Evolutionary conservation across 35 echinoderm and acorn worm species (phyloP), one percentile per base, ranked within the genome.

Genomic region (Apostichopus parvimensis): DNA sequence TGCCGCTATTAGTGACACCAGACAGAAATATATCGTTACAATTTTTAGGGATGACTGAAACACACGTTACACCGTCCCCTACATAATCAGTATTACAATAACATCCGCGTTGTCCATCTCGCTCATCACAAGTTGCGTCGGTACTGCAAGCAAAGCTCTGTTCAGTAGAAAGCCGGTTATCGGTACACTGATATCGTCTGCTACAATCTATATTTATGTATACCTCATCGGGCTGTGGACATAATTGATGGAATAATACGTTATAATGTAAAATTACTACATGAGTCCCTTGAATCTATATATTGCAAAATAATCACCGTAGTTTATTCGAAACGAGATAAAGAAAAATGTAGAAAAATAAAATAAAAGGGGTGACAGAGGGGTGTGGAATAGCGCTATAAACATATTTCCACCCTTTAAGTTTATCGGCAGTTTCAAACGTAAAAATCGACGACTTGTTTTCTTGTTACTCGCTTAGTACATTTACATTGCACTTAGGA

Each of bases 51-150:
- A 11, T 68, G 0, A 14, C 18, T 14, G 11, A 18, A 75, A 75
- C 17, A 56, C 93, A 94, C 0, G 22, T 94, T 15, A 79, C 54
- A 4, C 93, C 93, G 59, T 94, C 93, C 14, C 93, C 87, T 22
- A 76, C 79, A 55, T 78, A 94, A 6, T 18, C 71, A 75, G 14
- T 0, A n/a, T 75, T 75, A 22, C 71, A 75, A 22, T 75, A 75
- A 75, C 71, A 75, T 75, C 17, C n/a, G 17, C 71, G 71, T 14
- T n/a, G 14, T 7, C 71, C 71, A 4, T 14, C 21, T 22, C 17
- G 14, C 71, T 75, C 71, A 14, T 75, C 71, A 75, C 71, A 75
- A 18, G 71, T 75, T 22, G 71, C 71, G 71, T 75, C 71, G n/a
- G 15, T 0, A 75, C 71, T 75, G 17, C 71, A 75, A 18, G 14